Conservation (phyloP, 2,888 invertebrate genomes). For the Idaea biselata region DNA sequence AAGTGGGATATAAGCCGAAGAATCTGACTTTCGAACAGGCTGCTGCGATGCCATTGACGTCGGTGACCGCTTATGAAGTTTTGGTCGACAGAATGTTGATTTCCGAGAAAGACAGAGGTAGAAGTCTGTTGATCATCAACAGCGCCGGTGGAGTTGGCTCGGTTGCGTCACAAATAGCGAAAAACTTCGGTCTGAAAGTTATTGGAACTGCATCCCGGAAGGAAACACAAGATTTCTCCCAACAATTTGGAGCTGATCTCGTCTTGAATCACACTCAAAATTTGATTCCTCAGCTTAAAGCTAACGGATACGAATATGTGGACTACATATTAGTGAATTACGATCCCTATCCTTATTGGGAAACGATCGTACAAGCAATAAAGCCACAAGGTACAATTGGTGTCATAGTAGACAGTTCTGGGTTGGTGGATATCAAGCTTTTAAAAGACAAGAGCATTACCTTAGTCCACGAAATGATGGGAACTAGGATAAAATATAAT, state of each 20-base stretch:
- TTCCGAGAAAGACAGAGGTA: constrained; percentile 63
- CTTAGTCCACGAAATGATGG: constrained; percentile 62
- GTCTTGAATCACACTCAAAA: constrained; percentile 62
- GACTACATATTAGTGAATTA: constrained; percentile 66
- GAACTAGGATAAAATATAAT: constrained; percentile 61
- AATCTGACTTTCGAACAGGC: constrained; percentile 64
- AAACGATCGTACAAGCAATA: constrained; percentile 56
- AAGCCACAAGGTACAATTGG: constrained; percentile 70
- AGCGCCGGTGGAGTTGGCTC: constrained; percentile 72
- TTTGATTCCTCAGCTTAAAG: constrained; percentile 54
- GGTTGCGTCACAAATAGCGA: constrained; percentile 62
- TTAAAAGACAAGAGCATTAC: constrained; percentile 69
- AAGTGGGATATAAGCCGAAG: constrained; percentile 60
- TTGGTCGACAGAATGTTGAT: constrained; percentile 57
- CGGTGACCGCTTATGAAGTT: constrained; percentile 63
- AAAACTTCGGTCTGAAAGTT: constrained; percentile 58
- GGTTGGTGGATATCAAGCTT: constrained; percentile 51
- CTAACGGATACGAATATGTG: constrained; percentile 52
- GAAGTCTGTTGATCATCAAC: constrained; percentile 61
- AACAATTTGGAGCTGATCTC: constrained; percentile 52
- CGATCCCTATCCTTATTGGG: constrained; percentile 70
- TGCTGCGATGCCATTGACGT: constrained; percentile 66
- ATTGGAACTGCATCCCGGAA: constrained; percentile 67
- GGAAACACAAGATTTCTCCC: constrained; percentile 54
- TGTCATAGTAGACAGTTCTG: constrained; percentile 62